phyloP scores from a whole-genome alignment of 2,113 vertebrate genomes.

The Rhabdomys dilectus region DNA sequence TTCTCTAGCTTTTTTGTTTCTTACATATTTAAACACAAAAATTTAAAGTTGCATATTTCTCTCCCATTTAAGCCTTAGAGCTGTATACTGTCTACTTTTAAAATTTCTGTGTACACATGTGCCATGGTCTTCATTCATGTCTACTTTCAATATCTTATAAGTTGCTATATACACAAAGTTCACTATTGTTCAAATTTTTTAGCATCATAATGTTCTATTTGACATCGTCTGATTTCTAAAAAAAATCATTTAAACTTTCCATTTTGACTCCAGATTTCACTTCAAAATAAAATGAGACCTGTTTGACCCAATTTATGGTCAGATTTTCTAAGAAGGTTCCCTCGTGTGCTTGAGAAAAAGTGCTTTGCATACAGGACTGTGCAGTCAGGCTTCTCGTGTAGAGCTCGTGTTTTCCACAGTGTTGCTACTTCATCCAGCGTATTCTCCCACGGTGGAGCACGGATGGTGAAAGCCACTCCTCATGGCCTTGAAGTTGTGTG shows the following conservation, averaged over 20 bases:
- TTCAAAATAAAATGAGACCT: neutral
- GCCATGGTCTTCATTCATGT: neutral
- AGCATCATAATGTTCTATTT: neutral
- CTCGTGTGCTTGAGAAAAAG: neutral
- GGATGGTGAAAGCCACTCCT: neutral
- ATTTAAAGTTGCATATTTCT: neutral
- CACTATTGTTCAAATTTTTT: neutral
- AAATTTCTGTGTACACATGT: neutral
- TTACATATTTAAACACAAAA: constrained; percentile 9
- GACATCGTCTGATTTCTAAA: neutral
- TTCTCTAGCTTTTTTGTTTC: constrained; percentile 21
- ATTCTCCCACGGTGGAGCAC: neutral
- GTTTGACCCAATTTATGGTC: neutral
- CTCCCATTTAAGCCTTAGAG: neutral
- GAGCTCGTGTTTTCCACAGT: neutral
- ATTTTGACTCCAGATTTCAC: neutral
- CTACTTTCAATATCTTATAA: neutral
- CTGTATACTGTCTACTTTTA: neutral
- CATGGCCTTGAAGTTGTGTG: neutral
- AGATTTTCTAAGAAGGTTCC: neutral
- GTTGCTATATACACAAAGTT: neutral
- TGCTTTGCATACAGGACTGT: neutral
- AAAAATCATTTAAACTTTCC: neutral
- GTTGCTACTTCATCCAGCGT: neutral
- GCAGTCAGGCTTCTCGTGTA: neutral